Evolutionary conservation across 1,140 invertebrate species (phyloP).

Genomic region (Latrodectus geometricus): DNA sequence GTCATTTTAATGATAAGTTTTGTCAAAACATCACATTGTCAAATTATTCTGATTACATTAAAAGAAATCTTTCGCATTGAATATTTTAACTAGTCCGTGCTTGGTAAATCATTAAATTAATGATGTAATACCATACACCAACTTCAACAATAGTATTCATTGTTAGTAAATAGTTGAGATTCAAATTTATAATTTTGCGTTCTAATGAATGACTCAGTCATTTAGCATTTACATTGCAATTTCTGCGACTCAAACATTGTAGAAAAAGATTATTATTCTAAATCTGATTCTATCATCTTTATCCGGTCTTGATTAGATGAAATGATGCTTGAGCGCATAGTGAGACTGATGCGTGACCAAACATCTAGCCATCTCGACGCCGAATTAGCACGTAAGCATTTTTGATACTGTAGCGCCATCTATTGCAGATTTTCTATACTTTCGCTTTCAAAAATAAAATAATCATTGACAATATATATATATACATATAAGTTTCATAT

Average conservation of each 20-base stretch:
- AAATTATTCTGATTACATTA: too few relatives aligned
- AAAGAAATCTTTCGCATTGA: too few relatives aligned
- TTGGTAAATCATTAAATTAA: too few relatives aligned
- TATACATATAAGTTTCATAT: too few relatives aligned
- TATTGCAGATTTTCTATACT: neutral
- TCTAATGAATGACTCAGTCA: neutral
- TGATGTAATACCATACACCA: too few relatives aligned
- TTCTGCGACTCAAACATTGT: neutral
- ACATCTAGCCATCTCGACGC: constrained; percentile 43
- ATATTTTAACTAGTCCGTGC: too few relatives aligned
- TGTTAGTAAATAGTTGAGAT: too few relatives aligned
- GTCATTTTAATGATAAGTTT: too few relatives aligned
- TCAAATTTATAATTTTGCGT: too few relatives aligned
- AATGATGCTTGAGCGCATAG: constrained; percentile 23
- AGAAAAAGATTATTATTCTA: neutral
- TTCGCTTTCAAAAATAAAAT: neutral
- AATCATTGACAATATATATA: too few relatives aligned
- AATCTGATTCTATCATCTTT: constrained; percentile 39
- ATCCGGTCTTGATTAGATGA: constrained; percentile 36
- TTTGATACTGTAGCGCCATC: constrained; percentile 20
- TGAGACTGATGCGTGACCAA: constrained; percentile 31
- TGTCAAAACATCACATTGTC: too few relatives aligned
- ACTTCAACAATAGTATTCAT: too few relatives aligned
- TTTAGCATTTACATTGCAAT: neutral
- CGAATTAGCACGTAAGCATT: neutral